A percentile compares a stretch with the other conserved stretches of the same genome.
Evolutionary conservation across 2,888 invertebrate genomes (phyloP).

Genomic region (Spodoptera littoralis): DNA sequence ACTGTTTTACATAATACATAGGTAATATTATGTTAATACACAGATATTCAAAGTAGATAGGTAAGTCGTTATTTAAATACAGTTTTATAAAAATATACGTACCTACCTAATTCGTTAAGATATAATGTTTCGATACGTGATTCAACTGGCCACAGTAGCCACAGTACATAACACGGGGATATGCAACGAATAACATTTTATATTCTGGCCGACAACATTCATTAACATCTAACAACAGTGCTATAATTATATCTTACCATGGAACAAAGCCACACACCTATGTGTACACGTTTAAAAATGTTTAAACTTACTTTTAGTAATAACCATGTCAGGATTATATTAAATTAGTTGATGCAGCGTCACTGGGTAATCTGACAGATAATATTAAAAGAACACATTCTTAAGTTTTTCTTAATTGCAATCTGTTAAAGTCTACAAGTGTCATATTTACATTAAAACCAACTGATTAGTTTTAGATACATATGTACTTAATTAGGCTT

Average conservation of each 20-base stretch:
- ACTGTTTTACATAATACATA: no score
- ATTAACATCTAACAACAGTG: constrained; percentile 46
- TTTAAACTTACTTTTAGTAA: constrained; percentile 23
- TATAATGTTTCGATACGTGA: constrained; percentile 24
- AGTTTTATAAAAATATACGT: constrained; percentile 48
- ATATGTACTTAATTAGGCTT: no score
- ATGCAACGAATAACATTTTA: constrained; percentile 36
- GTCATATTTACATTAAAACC: no score
- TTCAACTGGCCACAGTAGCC: constrained; percentile 2
- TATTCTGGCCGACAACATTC: constrained; percentile 35
- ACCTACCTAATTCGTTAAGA: constrained; percentile 25
- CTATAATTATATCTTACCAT: constrained; percentile 31
- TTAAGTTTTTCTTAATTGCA: no score
- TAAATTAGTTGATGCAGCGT: no score
- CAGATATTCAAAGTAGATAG: neutral
- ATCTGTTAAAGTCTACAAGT: no score
- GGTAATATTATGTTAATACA: constrained; percentile 2
- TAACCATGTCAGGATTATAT: neutral
- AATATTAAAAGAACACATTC: no score
- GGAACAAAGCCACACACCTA: constrained; percentile 49
- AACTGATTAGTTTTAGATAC: no score
- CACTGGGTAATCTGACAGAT: no score
- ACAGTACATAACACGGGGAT: constrained; percentile 30
- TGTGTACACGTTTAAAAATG: constrained; percentile 32
- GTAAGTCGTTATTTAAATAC: constrained; percentile 34